Evolutionary conservation across 2,888 invertebrate genomes (phyloP).

Genomic region (Campoletis raptor): DNA sequence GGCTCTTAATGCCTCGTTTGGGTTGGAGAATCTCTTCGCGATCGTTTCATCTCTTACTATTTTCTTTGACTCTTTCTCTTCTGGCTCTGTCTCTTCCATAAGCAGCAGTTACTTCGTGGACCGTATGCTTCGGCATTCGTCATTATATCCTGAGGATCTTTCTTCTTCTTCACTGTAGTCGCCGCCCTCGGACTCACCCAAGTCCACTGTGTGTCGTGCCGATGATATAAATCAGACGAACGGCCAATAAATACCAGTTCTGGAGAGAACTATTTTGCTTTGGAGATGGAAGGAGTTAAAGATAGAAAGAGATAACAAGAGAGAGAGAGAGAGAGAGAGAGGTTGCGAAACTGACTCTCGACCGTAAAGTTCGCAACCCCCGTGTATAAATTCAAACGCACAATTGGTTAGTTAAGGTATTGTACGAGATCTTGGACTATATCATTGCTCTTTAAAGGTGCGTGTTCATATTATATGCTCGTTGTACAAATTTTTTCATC

Average conservation of each 20-base stretch:
- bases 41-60: constrained; percentile 65
- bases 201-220: constrained; percentile 57
- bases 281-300: constrained; percentile 21
- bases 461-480: constrained; percentile 27
- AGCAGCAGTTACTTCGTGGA: constrained; percentile 55
- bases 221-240: constrained; percentile 79
- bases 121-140: constrained; percentile 70
- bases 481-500: constrained; percentile 18
- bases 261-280: constrained; percentile 72
- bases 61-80: constrained; percentile 58
- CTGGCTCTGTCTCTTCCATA: constrained; percentile 66
- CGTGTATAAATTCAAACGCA: constrained; percentile 77
- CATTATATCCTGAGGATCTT: constrained; percentile 73
- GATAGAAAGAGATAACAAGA: constrained; percentile 27
- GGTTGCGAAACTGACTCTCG: constrained; percentile 47
- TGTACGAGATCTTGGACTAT: constrained; percentile 52
- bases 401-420: constrained; percentile 78
- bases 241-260: constrained; percentile 76
- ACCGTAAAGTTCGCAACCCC: constrained; percentile 69
- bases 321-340: constrained; percentile 40
- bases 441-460: constrained; percentile 34
- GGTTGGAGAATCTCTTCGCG: constrained; percentile 64
- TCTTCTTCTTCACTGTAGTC: constrained; percentile 58
- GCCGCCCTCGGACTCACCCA: constrained; percentile 61
- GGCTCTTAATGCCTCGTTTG: constrained; percentile 69